Percentiles rank a stretch among this genome's conserved stretches.
Conservation (phyloP, 1,140 invertebrate species). For the Rhizoglyphus robini region DNA sequence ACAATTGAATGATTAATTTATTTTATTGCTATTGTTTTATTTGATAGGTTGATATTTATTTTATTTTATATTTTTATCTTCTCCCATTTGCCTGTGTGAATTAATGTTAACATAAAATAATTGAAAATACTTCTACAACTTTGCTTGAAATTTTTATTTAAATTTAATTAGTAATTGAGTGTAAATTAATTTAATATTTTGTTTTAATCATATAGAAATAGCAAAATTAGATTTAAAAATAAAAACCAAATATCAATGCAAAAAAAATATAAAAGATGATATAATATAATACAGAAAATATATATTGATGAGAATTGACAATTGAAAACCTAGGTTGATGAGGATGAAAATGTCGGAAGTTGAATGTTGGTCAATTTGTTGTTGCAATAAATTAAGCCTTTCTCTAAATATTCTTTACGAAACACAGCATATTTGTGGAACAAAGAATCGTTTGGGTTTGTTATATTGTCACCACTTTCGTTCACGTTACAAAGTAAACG, state of each 20-base stretch:
- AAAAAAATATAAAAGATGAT: not conserved
- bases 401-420: conserved; percentile 74
- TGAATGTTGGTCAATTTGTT: conserved; percentile 26
- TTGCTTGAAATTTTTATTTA: no score
- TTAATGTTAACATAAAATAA: no score
- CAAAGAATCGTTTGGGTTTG: not conserved
- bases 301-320: not conserved
- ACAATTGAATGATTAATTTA: no score
- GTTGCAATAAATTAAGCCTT: conserved; percentile 40
- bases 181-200: no score
- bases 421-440: conserved; percentile 40
- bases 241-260: not conserved
- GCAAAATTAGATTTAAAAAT: not conserved
- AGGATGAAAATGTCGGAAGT: not conserved
- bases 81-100: no score
- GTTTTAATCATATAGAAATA: no score
- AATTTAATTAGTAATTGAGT: no score
- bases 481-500: conserved; percentile 54
- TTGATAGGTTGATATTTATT: no score
- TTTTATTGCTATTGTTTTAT: no score
- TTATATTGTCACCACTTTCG: not conserved
- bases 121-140: no score
- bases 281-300: not conserved
- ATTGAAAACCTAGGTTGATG: not conserved
- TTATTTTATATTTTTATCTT: no score